Conservation (phyloP, 2,797 vertebrate species). For the Bovichtus diacanthus region DNA sequence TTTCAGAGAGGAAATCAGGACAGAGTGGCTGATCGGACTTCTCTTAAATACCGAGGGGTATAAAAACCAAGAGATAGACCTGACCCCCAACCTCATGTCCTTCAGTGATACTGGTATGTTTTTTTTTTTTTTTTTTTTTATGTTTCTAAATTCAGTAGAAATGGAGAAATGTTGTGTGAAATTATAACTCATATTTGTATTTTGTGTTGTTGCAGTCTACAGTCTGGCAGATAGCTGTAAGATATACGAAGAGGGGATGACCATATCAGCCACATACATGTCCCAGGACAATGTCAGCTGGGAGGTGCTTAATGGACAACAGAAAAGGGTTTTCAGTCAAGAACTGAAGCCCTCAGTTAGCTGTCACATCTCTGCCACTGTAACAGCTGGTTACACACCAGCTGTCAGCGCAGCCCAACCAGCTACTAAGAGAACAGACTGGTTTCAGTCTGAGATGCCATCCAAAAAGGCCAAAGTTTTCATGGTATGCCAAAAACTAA, state of each 20-base stretch:
- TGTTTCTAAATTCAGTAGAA: neutral
- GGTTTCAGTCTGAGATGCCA: constrained; percentile 78
- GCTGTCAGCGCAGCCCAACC: constrained; percentile 80
- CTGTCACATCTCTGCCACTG: constrained; percentile 29
- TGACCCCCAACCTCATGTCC: constrained; percentile 90
- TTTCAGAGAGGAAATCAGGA: constrained; percentile 88
- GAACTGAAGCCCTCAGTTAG: neutral
- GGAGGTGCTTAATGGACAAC: constrained; percentile 88
- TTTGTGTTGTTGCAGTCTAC: constrained; percentile 84
- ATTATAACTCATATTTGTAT: neutral
- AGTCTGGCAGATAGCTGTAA: constrained; percentile 92
- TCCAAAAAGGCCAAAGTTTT: constrained; percentile 86
- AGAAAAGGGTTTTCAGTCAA: constrained; percentile 83
- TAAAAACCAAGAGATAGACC: constrained; percentile 90
- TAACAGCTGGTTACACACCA: constrained; percentile 82
- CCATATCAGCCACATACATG: constrained; percentile 91
- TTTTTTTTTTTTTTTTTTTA: neutral
- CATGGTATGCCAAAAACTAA: constrained; percentile 78
- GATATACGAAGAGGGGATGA: constrained; percentile 93
- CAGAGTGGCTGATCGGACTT: constrained; percentile 94
- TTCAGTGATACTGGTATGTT: constrained; percentile 87
- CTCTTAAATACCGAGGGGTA: constrained; percentile 91
- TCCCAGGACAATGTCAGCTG: constrained; percentile 90
- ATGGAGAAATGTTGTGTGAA: neutral
- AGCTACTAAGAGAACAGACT: constrained; percentile 83